phyloP scores from a whole-genome alignment of 2,113 vertebrate species.

The Xyrauchen texanus region DNA sequence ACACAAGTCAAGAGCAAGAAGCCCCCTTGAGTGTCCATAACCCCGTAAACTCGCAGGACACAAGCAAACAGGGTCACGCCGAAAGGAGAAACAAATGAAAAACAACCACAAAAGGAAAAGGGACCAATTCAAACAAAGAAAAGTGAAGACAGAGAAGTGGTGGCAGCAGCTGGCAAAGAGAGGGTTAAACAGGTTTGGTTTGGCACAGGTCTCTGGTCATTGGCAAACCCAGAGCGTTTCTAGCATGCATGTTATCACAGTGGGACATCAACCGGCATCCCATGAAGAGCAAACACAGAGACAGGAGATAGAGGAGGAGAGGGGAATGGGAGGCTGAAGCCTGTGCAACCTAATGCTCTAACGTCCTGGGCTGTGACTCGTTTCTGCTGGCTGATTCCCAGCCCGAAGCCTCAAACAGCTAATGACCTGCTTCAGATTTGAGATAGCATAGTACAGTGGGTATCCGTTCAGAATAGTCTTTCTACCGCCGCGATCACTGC shows the following conservation, averaged over 20 bases:
- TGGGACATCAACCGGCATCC: slow-evolving; percentile 47
- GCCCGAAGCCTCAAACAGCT: neutral
- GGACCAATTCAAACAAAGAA: slow-evolving; percentile 43
- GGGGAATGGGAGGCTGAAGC: slow-evolving; percentile 64
- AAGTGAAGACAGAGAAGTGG: slow-evolving; percentile 69
- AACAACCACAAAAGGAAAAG: slow-evolving; percentile 69
- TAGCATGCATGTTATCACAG: slow-evolving; percentile 77
- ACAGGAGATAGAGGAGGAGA: slow-evolving; percentile 47
- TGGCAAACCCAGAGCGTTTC: slow-evolving; percentile 51
- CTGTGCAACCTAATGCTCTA: slow-evolving; percentile 57
- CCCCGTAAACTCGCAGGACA: slow-evolving; percentile 81
- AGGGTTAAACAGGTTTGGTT: slow-evolving; percentile 66
- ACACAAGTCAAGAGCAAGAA: slow-evolving; percentile 92
- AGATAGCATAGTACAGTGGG: neutral
- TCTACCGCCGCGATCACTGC: too few species aligned
- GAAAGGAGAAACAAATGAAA: slow-evolving; percentile 64
- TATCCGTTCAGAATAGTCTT: too few species aligned
- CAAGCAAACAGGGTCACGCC: slow-evolving; percentile 78
- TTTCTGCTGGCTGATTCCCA: slow-evolving; percentile 10
- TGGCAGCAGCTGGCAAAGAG: slow-evolving; percentile 78
- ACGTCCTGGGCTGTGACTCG: slow-evolving; percentile 6
- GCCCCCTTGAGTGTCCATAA: slow-evolving; percentile 86
- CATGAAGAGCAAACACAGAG: slow-evolving; percentile 50
- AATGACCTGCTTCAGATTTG: slow-evolving; percentile 18
- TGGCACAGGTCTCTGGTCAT: slow-evolving; percentile 47